Conservation (phyloP, 2,113 vertebrate genomes). For the Poecile atricapillus region DNA sequence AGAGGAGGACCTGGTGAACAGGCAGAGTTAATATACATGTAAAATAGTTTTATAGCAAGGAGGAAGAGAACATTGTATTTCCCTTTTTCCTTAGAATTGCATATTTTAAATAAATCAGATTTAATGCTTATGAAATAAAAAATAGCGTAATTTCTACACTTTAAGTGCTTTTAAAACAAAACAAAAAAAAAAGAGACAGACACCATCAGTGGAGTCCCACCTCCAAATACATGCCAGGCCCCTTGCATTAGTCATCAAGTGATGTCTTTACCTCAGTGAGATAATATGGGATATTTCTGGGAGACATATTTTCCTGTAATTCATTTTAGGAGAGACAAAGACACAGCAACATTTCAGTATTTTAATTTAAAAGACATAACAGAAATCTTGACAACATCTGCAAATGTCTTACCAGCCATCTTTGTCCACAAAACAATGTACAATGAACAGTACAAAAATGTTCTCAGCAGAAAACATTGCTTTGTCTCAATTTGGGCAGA, state of each 20-base stretch:
- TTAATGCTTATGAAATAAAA: background rate
- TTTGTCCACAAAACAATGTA: background rate
- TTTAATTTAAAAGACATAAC: conserved; percentile 55
- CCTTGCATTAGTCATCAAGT: background rate
- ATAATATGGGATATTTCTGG: background rate
- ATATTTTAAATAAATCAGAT: background rate
- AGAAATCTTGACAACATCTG: background rate
- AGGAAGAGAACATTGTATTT: background rate
- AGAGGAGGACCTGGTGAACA: background rate
- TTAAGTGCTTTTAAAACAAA: background rate
- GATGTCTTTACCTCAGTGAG: background rate
- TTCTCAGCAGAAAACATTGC: background rate
- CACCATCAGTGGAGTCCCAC: background rate
- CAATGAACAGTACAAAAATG: background rate
- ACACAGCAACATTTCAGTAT: background rate
- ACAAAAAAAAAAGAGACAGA: background rate
- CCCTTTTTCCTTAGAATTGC: background rate
- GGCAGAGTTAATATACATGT: background rate
- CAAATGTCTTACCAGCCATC: background rate
- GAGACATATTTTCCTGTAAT: background rate
- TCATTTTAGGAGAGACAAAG: background rate
- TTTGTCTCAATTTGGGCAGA: background rate
- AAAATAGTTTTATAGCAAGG: background rate
- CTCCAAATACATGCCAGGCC: background rate
- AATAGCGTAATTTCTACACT: background rate